Percentiles rank a stretch among this genome's conserved stretches.
Evolutionary conservation across 2,113 vertebrate species (phyloP).

Genomic region (Amphiprion ocellaris): DNA sequence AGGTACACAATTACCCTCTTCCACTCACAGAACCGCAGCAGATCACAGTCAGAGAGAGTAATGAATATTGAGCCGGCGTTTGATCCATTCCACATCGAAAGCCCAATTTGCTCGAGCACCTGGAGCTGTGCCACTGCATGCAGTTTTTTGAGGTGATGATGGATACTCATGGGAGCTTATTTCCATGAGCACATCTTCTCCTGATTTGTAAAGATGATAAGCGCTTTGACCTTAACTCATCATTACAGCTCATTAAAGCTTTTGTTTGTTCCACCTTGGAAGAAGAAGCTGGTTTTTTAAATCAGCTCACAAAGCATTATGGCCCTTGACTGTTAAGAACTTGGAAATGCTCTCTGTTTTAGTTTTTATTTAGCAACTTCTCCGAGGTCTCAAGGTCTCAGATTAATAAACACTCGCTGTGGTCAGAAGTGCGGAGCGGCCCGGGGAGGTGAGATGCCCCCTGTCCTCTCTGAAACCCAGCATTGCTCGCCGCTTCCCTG

Average conservation of each 20-base stretch:
- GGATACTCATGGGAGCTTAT: conserved; percentile 90
- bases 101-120: conserved; percentile 96
- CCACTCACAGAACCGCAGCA: conserved; percentile 89
- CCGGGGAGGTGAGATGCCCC: conserved; percentile 76
- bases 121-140: conserved; percentile 91
- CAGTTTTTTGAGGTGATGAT: conserved; percentile 92
- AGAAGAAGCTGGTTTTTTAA: conserved; percentile 54
- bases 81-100: conserved; percentile 96
- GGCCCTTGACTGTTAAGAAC: conserved; percentile 58
- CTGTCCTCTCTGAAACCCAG: conserved; percentile 65
- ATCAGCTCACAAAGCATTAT: conserved; percentile 61
- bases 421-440: conserved; percentile 69
- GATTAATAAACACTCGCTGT: conserved; percentile 86
- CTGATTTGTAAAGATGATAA: conserved; percentile 83
- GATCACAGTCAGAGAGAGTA: conserved; percentile 94
- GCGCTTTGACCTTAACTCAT: conserved; percentile 83
- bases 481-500: conserved; percentile 62
- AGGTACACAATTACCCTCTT: conserved; percentile 96
- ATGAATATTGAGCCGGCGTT: conserved; percentile 99
- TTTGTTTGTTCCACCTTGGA: conserved; percentile 84
- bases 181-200: conserved; percentile 75
- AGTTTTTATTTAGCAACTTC: conserved; percentile 71
- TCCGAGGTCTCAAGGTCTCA: conserved; percentile 83
- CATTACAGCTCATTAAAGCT: conserved; percentile 80
- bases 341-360: conserved; percentile 52